A percentile compares a stretch with the other conserved stretches of the same genome.
Evolutionary conservation across 2,113 vertebrate genomes (phyloP).

Genomic region (Anseranas semipalmata): DNA sequence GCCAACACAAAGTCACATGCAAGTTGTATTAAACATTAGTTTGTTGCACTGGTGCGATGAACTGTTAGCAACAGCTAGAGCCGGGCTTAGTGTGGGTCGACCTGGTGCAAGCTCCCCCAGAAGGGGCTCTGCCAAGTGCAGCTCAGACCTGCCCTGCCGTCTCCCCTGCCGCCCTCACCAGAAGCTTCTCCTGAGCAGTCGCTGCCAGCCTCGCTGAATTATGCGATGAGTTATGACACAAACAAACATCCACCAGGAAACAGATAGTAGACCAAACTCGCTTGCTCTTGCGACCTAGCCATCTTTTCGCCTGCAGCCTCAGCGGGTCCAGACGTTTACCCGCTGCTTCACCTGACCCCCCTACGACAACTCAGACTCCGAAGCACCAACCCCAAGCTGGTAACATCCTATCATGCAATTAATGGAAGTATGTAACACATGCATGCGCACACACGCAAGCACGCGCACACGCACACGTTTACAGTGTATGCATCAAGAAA

Average conservation of each 20-base stretch:
- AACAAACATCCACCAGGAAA: slow-evolving; percentile 41
- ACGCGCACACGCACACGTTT: background rate
- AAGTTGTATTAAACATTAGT: slow-evolving; percentile 76
- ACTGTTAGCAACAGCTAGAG: slow-evolving; percentile 76
- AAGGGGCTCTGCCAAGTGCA: background rate
- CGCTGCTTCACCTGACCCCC: background rate
- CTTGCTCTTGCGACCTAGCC: background rate
- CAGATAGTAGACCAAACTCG: slow-evolving; percentile 7
- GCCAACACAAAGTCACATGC: slow-evolving; percentile 75
- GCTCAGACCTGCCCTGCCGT: background rate
- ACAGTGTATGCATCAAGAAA: slow-evolving; percentile 65
- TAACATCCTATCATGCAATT: slow-evolving; percentile 55
- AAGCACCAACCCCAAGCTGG: slow-evolving; percentile 58
- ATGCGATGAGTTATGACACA: slow-evolving; percentile 49
- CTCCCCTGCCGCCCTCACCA: slow-evolving; percentile 38
- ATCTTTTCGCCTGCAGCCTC: slow-evolving; percentile 16
- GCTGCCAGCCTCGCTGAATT: slow-evolving; percentile 43
- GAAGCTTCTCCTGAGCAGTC: slow-evolving; percentile 12
- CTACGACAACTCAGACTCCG: slow-evolving; percentile 4
- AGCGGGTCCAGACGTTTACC: background rate
- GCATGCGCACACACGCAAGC: slow-evolving; percentile 59
- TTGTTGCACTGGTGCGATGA: slow-evolving; percentile 68
- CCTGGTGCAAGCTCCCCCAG: slow-evolving; percentile 29
- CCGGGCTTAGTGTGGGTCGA: slow-evolving; percentile 64
- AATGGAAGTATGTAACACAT: slow-evolving; percentile 47